Percentiles rank a stretch among this genome's conserved stretches.
phyloP scores from a whole-genome alignment of 1,140 invertebrate species.

The Drosophila lini region DNA sequence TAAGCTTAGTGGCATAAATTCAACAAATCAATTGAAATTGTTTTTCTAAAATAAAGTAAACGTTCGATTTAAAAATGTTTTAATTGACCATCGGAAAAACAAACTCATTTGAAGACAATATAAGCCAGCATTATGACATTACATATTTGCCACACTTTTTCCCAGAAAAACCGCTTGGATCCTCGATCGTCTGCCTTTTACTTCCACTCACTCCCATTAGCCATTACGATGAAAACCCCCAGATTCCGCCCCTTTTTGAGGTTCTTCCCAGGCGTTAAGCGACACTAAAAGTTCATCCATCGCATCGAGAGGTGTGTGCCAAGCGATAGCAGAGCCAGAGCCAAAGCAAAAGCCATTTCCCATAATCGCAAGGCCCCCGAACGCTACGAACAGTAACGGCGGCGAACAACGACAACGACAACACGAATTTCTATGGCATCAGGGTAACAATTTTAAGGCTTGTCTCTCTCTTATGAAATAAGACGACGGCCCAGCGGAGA shows the following conservation, averaged over 20 bases:
- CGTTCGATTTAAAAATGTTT: background rate
- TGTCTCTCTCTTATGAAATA: constrained; percentile 63
- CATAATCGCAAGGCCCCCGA: constrained; percentile 54
- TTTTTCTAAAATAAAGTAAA: background rate
- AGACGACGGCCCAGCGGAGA: constrained; percentile 38
- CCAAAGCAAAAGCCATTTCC: constrained; percentile 56
- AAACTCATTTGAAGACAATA: background rate
- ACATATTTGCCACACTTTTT: constrained; percentile 17
- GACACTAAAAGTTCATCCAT: constrained; percentile 56
- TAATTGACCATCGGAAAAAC: background rate
- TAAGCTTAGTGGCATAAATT: too few species aligned
- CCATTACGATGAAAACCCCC: constrained; percentile 12
- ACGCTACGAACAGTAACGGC: constrained; percentile 14
- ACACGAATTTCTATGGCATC: constrained; percentile 66
- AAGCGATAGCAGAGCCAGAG: constrained; percentile 32
- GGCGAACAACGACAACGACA: constrained; percentile 40
- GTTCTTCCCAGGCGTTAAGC: constrained; percentile 55
- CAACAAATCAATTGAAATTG: too few species aligned
- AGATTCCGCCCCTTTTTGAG: constrained; percentile 29
- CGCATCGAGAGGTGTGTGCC: constrained; percentile 54
- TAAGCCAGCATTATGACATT: constrained; percentile 8
- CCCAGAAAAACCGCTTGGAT: background rate
- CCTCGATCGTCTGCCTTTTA: constrained; percentile 22
- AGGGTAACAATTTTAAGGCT: constrained; percentile 63
- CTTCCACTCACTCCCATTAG: constrained; percentile 29